Percentiles rank a stretch among this genome's conserved stretches.
Evolutionary conservation across 2,113 vertebrate species (phyloP).

Genomic region (Tiliqua scincoides): DNA sequence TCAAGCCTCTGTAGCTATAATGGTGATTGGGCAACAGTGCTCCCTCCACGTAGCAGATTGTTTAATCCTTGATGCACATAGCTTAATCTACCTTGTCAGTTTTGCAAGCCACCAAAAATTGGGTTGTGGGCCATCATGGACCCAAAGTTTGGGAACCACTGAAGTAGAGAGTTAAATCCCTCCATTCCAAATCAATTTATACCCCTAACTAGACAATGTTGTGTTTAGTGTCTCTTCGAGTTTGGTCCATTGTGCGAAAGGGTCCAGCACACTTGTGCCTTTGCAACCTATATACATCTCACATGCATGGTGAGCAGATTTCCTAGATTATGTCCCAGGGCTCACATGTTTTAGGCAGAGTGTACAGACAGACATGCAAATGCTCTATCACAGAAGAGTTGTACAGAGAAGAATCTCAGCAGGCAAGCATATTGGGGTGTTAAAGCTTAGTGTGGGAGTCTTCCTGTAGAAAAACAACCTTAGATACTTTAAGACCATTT

Average conservation of each 20-base stretch:
- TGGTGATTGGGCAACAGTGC: no score
- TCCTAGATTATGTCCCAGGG: neutral
- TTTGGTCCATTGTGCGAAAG: neutral
- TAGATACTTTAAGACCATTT: neutral
- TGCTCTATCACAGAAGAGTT: neutral
- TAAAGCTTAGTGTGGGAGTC: neutral
- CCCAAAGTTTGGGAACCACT: no score
- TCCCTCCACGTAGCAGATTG: no score
- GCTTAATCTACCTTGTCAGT: no score
- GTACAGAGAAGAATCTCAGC: neutral
- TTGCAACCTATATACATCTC: neutral
- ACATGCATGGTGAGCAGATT: neutral
- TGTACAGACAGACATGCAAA: neutral
- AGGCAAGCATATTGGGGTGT: neutral
- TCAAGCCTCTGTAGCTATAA: no score
- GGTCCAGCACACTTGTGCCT: neutral
- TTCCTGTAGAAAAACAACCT: constrained; percentile 1
- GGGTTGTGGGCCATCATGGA: no score
- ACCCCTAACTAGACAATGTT: no score
- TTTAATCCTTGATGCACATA: no score
- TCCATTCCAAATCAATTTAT: no score
- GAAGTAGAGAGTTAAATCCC: no score
- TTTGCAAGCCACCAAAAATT: no score
- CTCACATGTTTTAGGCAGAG: neutral
- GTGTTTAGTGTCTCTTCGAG: no score